Percentiles rank a stretch among this genome's conserved stretches.
Conservation (phyloP, 1,140 invertebrate species). For the Dendrolimus kikuchii region DNA sequence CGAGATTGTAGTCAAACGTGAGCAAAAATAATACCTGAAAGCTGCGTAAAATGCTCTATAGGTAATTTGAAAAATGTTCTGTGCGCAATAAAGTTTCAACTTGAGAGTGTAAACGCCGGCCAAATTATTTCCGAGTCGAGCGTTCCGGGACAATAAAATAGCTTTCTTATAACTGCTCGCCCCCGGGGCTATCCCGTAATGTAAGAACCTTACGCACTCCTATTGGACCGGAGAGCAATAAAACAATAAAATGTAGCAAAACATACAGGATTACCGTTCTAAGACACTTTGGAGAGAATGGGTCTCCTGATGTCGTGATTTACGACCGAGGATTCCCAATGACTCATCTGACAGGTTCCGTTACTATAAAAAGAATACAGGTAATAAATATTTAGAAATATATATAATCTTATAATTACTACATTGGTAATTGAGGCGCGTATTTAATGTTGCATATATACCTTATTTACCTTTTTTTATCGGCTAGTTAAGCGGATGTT, state of each 20-base stretch:
- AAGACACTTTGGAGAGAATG: constrained; percentile 12
- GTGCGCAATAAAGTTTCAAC: constrained; percentile 28
- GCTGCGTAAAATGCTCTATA: constrained; percentile 18
- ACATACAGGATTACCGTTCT: constrained; percentile 24
- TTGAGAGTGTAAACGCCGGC: constrained; percentile 23
- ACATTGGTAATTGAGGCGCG: no score
- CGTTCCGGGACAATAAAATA: constrained; percentile 33
- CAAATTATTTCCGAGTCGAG: constrained; percentile 29
- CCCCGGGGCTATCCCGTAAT: constrained; percentile 25
- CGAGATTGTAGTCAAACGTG: no score
- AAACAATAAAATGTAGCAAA: constrained; percentile 34
- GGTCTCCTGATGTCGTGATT: neutral
- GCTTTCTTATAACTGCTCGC: constrained; percentile 30
- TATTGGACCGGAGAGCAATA: constrained; percentile 20
- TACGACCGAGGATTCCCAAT: neutral
- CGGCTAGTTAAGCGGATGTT: no score
- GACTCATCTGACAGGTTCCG: no score
- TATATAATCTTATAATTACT: no score
- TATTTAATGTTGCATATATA: no score
- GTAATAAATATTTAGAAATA: no score
- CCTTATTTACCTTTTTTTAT: no score
- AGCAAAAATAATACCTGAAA: neutral
- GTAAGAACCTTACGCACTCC: constrained; percentile 27
- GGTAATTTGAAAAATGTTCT: constrained; percentile 24
- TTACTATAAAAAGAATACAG: no score